phyloP scores from a whole-genome alignment of 2,113 vertebrate genomes.

The Chinchilla lanigera region DNA sequence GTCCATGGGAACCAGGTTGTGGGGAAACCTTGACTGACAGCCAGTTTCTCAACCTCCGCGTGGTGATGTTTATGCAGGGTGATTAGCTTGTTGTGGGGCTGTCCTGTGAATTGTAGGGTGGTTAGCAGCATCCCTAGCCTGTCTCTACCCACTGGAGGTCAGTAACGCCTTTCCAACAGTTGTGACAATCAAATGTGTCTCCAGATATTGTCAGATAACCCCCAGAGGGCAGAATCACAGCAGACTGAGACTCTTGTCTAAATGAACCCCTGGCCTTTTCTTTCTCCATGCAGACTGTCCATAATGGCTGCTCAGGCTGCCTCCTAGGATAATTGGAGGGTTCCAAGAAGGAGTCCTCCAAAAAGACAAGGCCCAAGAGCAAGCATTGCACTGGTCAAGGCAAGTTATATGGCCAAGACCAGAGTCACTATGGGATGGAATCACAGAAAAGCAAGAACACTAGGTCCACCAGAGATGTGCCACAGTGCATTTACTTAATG shows the following conservation, averaged over 20 bases:
- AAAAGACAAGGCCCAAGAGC: background rate
- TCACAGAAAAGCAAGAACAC: background rate
- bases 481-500: background rate
- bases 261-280: background rate
- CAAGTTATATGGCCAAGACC: background rate
- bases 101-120: background rate
- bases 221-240: background rate
- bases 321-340: background rate
- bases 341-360: background rate
- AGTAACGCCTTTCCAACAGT: background rate
- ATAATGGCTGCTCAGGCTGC: background rate
- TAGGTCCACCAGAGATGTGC: background rate
- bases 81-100: background rate
- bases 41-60: background rate
- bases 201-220: background rate
- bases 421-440: background rate
- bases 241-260: background rate
- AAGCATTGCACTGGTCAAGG: background rate
- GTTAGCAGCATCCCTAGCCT: background rate
- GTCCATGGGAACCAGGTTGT: background rate
- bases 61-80: background rate
- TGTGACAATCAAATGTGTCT: background rate
- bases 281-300: background rate
- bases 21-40: background rate
- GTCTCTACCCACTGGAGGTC: background rate